These are phyloP conservation scores for Ormyrus pomaceus DNA, from an alignment of 2,888 invertebrate species.

Conservation along the genomic window DNA sequence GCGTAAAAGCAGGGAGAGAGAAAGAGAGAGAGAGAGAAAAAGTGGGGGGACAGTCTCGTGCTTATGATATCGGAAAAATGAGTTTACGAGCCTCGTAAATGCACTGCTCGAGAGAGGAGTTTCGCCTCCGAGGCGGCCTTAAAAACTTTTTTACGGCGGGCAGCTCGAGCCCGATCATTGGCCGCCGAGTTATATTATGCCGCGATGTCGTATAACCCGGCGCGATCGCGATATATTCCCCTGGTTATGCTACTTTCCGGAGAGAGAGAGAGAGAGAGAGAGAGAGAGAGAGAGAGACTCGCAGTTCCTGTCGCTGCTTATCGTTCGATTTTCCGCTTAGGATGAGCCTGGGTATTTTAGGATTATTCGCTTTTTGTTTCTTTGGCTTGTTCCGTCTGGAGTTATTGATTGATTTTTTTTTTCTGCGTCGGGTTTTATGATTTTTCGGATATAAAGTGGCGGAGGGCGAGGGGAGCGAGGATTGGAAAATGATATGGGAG, in stretches of 20 bases:
- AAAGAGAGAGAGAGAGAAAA: no score
- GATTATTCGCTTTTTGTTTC: background rate
- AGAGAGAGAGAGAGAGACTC: background rate
- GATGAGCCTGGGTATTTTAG: no score
- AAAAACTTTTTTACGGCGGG: slow-evolving; percentile 33
- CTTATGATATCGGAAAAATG: background rate
- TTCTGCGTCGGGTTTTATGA: no score
- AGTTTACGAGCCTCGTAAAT: slow-evolving; percentile 24
- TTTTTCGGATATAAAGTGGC: no score
- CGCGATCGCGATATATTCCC: slow-evolving; percentile 13
- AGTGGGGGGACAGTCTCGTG: background rate
- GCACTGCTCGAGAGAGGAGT: background rate
- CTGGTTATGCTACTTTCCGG: slow-evolving; percentile 10
- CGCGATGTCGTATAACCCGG: background rate
- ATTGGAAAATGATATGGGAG: no score
- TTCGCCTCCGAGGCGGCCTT: background rate
- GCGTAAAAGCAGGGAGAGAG: no score
- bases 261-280: no score
- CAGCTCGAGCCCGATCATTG: slow-evolving; percentile 1
- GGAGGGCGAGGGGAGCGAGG: no score
- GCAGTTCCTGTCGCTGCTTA: background rate
- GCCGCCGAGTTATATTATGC: slow-evolving; percentile 17
- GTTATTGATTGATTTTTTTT: no score
- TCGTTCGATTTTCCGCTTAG: slow-evolving; percentile 9
- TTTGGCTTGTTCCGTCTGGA: background rate